A percentile compares a stretch with the other conserved stretches of the same genome.
Conservation (phyloP, 2,797 vertebrate species). For the Phaenicophaeus curvirostris region DNA sequence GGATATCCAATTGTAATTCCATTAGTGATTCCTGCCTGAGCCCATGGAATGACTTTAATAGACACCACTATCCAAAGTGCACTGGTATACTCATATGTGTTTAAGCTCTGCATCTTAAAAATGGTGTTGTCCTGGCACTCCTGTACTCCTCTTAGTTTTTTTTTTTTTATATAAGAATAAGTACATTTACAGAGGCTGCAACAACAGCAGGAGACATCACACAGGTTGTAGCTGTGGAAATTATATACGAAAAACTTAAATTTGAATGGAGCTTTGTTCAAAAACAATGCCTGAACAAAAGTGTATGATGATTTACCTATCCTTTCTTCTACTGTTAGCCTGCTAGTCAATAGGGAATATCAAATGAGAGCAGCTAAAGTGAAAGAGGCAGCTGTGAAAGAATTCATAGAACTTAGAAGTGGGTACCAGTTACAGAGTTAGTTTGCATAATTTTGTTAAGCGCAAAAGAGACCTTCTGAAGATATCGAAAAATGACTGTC, state of each 20-base stretch:
- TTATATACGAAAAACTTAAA: not conserved
- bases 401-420: not conserved
- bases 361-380: not conserved
- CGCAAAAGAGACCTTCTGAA: not conserved
- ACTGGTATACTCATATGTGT: accelerated
- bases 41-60: not conserved
- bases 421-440: not conserved
- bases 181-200: not conserved
- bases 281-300: not conserved
- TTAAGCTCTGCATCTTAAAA: not conserved
- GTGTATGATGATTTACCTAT: not conserved
- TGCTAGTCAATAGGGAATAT: not conserved
- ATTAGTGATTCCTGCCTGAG: not conserved
- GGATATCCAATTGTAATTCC: not conserved
- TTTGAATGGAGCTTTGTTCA: not conserved
- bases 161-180: not conserved
- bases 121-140: not conserved
- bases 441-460: not conserved
- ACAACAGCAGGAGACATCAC: not conserved
- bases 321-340: not conserved
- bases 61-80: not conserved
- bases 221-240: not conserved
- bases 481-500: not conserved
- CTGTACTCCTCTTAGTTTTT: not conserved
- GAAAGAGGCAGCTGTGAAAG: not conserved